These are phyloP conservation scores for Tychaedon coryphoeus DNA, from an alignment of 2,113 vertebrate genomes.

Conservation along the genomic window DNA sequence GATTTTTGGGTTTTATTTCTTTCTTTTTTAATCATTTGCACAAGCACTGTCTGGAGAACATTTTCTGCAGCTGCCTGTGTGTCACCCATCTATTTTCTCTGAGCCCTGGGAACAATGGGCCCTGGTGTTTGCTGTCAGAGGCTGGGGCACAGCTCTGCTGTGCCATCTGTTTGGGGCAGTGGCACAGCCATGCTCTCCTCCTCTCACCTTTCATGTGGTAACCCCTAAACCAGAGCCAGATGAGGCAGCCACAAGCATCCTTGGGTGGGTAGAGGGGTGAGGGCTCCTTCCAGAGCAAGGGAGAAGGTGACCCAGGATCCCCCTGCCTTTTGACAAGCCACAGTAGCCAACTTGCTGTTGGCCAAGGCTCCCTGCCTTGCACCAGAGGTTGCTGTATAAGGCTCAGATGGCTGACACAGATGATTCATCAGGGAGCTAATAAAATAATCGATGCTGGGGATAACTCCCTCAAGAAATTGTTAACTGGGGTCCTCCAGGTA, in stretches of 20 bases:
- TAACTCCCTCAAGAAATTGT: not conserved
- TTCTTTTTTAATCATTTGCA: not conserved
- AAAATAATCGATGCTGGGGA: constrained; percentile 27
- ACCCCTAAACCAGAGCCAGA: not conserved
- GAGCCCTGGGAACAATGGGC: not conserved
- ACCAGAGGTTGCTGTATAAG: not conserved
- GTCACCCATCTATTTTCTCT: not conserved
- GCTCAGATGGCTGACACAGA: not conserved
- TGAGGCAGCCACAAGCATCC: not conserved
- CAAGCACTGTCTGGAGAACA: not conserved
- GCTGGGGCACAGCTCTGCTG: not conserved
- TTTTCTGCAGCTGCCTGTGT: not conserved
- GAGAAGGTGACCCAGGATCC: not conserved
- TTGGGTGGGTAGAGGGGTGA: not conserved
- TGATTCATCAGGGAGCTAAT: constrained; percentile 8
- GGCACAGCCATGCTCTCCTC: not conserved
- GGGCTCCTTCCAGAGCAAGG: not conserved
- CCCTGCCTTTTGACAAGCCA: not conserved
- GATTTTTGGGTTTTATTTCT: fast-evolving
- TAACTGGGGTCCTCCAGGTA: constrained; percentile 27
- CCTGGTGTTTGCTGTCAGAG: not conserved
- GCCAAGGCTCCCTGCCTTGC: not conserved
- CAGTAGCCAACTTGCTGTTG: not conserved
- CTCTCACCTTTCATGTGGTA: fast-evolving
- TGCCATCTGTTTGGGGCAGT: not conserved